Conservation (phyloP, 2,797 vertebrate species). For the Rhyacichthys aspro region DNA sequence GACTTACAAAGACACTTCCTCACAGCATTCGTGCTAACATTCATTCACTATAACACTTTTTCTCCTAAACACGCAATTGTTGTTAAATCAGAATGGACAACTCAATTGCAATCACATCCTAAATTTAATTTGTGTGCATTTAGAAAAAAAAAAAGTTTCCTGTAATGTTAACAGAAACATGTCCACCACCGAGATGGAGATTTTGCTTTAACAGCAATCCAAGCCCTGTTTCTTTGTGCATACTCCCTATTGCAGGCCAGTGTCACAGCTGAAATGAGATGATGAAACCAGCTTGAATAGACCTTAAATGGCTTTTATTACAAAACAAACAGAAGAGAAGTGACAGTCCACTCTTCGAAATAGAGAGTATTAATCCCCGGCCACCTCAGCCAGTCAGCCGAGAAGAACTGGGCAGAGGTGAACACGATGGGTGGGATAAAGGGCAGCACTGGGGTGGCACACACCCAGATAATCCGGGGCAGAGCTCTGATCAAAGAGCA, state of each 20-base stretch:
- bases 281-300: constrained; percentile 59
- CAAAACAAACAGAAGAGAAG: constrained; percentile 63
- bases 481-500: constrained; percentile 64
- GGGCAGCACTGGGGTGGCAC: constrained; percentile 64
- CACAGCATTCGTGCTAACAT: no score
- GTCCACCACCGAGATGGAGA: constrained; percentile 13
- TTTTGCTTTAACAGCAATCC: constrained; percentile 47
- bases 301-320: constrained; percentile 62
- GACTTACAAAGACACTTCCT: no score
- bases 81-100: no score
- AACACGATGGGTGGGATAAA: constrained; percentile 27
- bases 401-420: constrained; percentile 55
- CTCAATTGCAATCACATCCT: no score
- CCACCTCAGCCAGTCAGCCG: constrained; percentile 61
- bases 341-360: constrained; percentile 64
- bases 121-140: no score
- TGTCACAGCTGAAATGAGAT: constrained; percentile 49
- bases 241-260: constrained; percentile 38
- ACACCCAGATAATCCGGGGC: constrained; percentile 73
- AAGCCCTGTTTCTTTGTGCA: constrained; percentile 36
- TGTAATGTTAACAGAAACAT: constrained; percentile 1
- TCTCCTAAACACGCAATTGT: no score
- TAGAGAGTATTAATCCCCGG: constrained; percentile 68
- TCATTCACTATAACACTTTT: no score
- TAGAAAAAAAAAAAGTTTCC: no score